Percentiles rank a stretch among this genome's conserved stretches.
phyloP scores from a whole-genome alignment of 2,797 vertebrate genomes.

The Protonibea diacanthus region DNA sequence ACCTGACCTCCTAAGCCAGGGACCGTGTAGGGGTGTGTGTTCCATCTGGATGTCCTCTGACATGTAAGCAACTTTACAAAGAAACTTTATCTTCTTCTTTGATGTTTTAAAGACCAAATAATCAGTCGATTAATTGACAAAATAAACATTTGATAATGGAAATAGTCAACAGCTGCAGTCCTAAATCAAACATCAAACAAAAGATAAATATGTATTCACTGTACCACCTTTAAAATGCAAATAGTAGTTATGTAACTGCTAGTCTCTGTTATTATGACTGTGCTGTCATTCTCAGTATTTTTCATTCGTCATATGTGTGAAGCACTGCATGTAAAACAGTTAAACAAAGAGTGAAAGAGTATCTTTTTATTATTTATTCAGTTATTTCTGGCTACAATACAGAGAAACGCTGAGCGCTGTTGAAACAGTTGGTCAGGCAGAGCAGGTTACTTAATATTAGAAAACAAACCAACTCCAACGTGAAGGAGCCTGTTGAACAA shows the following conservation, averaged over 20 bases:
- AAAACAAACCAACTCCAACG: slow-evolving; percentile 39
- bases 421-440: slow-evolving; percentile 27
- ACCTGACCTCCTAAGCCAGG: slow-evolving; percentile 65
- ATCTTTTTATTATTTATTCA: not conserved
- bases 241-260: not conserved
- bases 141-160: not conserved
- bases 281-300: not conserved
- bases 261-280: not conserved
- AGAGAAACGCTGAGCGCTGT: not conserved
- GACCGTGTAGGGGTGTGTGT: slow-evolving; percentile 73
- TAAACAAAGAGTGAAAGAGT: not conserved
- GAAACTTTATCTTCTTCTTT: not conserved
- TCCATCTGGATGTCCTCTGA: slow-evolving; percentile 52
- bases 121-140: not conserved
- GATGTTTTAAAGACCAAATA: not conserved
- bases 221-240: not conserved
- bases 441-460: slow-evolving; percentile 40
- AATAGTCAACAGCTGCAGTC: not conserved
- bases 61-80: not conserved
- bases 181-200: not conserved
- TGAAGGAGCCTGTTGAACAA: slow-evolving; percentile 47
- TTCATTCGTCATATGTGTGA: not conserved
- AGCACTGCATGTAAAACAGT: not conserved
- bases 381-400: not conserved
- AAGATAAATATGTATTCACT: not conserved